Percentiles rank a stretch among this genome's conserved stretches.
These are phyloP conservation scores for Cantharis flavilabris DNA, from an alignment of 2,888 invertebrate species.

Conservation along the genomic window DNA sequence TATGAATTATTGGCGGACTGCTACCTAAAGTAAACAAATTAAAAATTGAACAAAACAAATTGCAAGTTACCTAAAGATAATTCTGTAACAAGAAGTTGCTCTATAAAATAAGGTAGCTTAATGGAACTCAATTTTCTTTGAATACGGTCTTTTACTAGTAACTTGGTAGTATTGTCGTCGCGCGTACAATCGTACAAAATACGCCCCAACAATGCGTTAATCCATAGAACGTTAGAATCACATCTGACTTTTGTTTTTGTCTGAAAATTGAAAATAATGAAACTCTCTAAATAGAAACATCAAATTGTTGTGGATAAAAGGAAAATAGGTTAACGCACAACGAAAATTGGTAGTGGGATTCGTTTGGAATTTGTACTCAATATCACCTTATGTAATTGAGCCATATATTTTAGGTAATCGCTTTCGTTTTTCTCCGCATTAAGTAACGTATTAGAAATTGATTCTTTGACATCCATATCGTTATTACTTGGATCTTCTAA, in stretches of 20 bases:
- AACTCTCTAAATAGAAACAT: background rate
- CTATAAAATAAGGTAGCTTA: constrained; percentile 87
- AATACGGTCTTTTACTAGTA: constrained; percentile 76
- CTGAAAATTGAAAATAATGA: background rate
- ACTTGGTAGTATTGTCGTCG: constrained; percentile 68
- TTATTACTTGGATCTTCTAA: constrained; percentile 2
- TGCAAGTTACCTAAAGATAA: constrained; percentile 65
- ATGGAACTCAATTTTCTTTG: constrained; percentile 86
- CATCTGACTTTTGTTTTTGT: background rate
- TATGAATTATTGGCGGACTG: constrained; percentile 68
- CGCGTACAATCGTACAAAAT: constrained; percentile 83
- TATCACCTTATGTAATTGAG: constrained; percentile 43
- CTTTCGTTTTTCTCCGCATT: constrained; percentile 33
- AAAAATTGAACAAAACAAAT: background rate
- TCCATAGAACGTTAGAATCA: constrained; percentile 65
- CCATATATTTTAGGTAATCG: constrained; percentile 51
- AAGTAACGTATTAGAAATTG: constrained; percentile 2
- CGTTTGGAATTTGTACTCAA: background rate
- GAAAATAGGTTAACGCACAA: background rate
- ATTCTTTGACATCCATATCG: background rate
- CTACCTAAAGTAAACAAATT: constrained; percentile 39
- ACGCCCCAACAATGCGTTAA: constrained; percentile 79
- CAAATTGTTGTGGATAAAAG: background rate
- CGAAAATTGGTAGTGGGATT: background rate
- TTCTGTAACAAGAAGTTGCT: constrained; percentile 76